Evolutionary conservation across 1,140 invertebrate genomes (phyloP).

Genomic region (Trichonephila clavipes): DNA sequence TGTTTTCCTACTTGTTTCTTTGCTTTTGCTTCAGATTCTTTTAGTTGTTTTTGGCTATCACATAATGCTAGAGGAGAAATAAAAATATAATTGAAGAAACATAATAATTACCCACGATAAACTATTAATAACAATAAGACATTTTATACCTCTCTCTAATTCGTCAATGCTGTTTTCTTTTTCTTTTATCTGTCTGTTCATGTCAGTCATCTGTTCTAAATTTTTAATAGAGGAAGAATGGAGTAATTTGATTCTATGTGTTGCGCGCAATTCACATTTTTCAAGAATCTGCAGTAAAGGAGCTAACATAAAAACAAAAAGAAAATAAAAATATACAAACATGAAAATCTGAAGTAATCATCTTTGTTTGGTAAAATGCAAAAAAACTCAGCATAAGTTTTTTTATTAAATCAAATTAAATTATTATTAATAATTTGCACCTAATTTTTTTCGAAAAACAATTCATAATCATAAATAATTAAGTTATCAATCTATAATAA

Average conservation of each 20-base stretch:
- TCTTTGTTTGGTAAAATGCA: too few species aligned
- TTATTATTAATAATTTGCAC: too few species aligned
- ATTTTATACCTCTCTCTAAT: constrained; percentile 7
- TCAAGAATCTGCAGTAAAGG: not conserved
- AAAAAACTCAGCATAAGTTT: too few species aligned
- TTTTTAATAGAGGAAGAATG: not conserved
- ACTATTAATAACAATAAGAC: not conserved
- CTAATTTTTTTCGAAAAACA: too few species aligned
- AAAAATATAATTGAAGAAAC: not conserved
- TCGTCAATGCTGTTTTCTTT: constrained; percentile 37
- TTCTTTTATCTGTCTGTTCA: constrained; percentile 13
- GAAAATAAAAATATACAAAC: too few species aligned
- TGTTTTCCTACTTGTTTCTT: not conserved
- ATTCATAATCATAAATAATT: too few species aligned
- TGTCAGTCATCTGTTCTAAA: not conserved
- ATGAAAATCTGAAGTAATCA: too few species aligned
- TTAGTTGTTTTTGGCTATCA: not conserved
- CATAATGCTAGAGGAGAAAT: not conserved
- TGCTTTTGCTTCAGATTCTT: not conserved
- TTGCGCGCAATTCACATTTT: not conserved
- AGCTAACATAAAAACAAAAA: not conserved
- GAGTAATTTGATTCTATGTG: not conserved
- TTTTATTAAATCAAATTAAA: too few species aligned
- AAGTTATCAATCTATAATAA: too few species aligned
- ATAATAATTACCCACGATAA: not conserved